Conservation (phyloP, 1,140 invertebrate genomes). For the Monomorium pharaonis region DNA sequence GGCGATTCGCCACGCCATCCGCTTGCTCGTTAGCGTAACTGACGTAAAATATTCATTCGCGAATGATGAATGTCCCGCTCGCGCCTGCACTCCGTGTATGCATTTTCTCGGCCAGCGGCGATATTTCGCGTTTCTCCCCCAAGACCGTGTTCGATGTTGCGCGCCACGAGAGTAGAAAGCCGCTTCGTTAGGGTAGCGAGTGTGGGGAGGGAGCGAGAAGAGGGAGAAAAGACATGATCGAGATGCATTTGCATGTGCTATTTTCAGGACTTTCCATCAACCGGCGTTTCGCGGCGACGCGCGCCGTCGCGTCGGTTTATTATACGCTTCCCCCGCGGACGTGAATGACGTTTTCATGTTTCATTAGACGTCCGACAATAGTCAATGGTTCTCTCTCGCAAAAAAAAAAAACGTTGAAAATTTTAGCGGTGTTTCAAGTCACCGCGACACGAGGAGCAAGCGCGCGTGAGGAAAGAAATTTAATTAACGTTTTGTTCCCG, state of each 20-base stretch:
- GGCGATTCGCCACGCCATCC: slow-evolving; percentile 28
- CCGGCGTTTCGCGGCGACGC: neutral
- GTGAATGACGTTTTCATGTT: slow-evolving; percentile 46
- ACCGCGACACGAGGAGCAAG: neutral
- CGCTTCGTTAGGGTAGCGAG: slow-evolving; percentile 33
- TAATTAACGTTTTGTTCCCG: slow-evolving; percentile 40
- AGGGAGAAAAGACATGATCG: neutral
- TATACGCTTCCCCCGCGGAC: slow-evolving; percentile 1
- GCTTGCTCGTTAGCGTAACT: slow-evolving; percentile 51
- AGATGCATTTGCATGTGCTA: slow-evolving; percentile 42
- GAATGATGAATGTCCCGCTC: slow-evolving; percentile 62
- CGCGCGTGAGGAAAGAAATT: neutral
- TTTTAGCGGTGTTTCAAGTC: neutral
- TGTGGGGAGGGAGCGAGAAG: too few species aligned
- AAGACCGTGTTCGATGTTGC: slow-evolving; percentile 30
- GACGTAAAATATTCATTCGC: slow-evolving; percentile 66
- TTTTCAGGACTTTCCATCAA: slow-evolving; percentile 47
- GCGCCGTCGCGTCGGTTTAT: neutral
- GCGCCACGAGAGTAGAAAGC: slow-evolving; percentile 20
- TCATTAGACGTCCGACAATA: slow-evolving; percentile 38
- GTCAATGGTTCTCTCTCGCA: neutral
- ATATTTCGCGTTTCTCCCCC: slow-evolving; percentile 56
- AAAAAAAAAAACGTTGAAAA: slow-evolving; percentile 20
- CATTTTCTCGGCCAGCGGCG: slow-evolving; percentile 18
- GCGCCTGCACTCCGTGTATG: slow-evolving; percentile 22